phyloP scores from a whole-genome alignment of 2,797 vertebrate species.

The Notamacropus eugenii region DNA sequence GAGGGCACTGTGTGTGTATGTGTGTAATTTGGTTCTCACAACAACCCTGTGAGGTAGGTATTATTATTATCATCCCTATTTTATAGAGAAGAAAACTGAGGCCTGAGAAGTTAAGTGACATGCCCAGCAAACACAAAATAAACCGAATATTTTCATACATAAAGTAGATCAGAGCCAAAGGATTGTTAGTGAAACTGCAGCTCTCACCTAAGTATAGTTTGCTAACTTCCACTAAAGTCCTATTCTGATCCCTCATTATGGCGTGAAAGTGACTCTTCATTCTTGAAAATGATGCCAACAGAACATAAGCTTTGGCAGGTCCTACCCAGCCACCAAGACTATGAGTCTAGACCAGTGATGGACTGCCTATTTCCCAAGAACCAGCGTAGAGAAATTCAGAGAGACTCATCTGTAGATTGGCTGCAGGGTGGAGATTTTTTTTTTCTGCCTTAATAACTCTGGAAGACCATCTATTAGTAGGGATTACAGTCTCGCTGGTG shows the following conservation, averaged over 20 bases:
- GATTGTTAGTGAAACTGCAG: neutral
- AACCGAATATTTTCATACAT: neutral
- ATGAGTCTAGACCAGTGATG: neutral
- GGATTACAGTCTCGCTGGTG: neutral
- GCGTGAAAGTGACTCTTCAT: neutral
- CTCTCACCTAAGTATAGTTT: neutral
- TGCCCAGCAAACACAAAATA: neutral
- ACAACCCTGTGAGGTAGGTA: neutral
- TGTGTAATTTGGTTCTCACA: neutral
- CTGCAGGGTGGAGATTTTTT: neutral
- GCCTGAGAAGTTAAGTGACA: neutral
- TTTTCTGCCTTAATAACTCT: neutral
- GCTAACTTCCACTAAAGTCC: neutral
- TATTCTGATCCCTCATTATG: neutral
- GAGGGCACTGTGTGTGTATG: neutral
- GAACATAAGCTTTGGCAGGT: neutral
- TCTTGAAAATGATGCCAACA: neutral
- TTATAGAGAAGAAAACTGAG: neutral
- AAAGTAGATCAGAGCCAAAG: neutral
- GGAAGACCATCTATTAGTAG: neutral
- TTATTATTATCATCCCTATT: neutral
- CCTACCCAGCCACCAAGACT: neutral
- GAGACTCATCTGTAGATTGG: neutral
- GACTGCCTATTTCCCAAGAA: neutral
- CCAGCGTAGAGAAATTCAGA: neutral